Conservation (phyloP, 1,140 invertebrate species). For the Lerema accius region DNA sequence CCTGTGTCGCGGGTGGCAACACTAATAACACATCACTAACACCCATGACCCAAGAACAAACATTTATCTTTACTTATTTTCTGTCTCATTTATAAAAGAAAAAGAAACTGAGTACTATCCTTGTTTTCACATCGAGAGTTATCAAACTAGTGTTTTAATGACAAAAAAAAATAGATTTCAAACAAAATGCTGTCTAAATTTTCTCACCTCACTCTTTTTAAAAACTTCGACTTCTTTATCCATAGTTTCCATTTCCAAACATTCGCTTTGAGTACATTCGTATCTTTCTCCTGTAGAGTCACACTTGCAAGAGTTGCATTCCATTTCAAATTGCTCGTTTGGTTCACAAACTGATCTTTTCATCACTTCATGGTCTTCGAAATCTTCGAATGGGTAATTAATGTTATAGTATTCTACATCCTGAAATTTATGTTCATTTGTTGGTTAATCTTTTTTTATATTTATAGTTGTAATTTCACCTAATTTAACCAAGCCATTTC, state of each 20-base stretch:
- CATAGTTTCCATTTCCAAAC: slow-evolving; percentile 51
- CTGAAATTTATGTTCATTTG: neutral
- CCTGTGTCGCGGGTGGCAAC: too few species aligned
- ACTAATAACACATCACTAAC: too few species aligned
- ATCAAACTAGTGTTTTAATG: too few species aligned
- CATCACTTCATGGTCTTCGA: slow-evolving; percentile 21
- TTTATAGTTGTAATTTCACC: too few species aligned
- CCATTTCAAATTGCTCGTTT: slow-evolving; percentile 51
- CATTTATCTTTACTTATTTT: too few species aligned
- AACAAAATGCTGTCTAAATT: too few species aligned
- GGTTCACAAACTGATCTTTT: slow-evolving; percentile 58
- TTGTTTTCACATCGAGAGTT: too few species aligned
- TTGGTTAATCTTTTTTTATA: neutral
- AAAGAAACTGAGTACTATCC: too few species aligned
- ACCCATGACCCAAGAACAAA: too few species aligned
- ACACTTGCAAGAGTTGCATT: slow-evolving; percentile 74
- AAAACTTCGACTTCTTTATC: slow-evolving; percentile 70
- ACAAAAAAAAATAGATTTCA: too few species aligned
- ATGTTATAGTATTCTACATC: slow-evolving; percentile 14
- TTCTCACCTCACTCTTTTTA: slow-evolving; percentile 58
- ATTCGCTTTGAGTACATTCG: slow-evolving; percentile 63
- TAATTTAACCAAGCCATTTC: neutral
- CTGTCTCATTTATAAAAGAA: too few species aligned
- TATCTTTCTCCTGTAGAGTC: slow-evolving; percentile 56
- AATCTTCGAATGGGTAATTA: slow-evolving; percentile 11